Evolutionary conservation across 2,888 invertebrate species (phyloP), one percentile per base, ranked within the genome.

Genomic region (Crioceris asparagi): DNA sequence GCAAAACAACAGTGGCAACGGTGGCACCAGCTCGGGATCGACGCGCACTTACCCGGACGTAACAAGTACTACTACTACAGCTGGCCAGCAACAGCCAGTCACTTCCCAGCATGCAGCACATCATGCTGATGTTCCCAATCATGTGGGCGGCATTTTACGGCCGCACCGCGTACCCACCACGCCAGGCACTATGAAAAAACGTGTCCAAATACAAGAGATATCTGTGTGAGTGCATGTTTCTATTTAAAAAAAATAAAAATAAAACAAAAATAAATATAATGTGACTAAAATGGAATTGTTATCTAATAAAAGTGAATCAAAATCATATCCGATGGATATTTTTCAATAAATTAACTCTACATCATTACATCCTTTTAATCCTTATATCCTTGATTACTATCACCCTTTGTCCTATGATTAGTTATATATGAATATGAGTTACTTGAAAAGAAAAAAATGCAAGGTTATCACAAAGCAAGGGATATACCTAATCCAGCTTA

Each of bases 181-280:
- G 1, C 81, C 83, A 6, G 79, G 82, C 39, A 79, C 81, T 46
- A 78, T 79, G 70, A 88, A 88, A 67, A 88, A 88, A 66, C 76
- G 88, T 64, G 88, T 90, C 55, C 88, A 88, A 69, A 90, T 90
- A 62, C 87, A 87, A 66, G 88, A 90, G 66, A 90, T 90, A 69
- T 87, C 87, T 43, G 88, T 88, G 69, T 88, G 75, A 79, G 69
- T 51, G 48, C 46, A 26, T 36, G 26, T 43, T 40, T 44, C 23
- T 43, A 33, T 43, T 34, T 29, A n/a, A n/a, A n/a, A n/a, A n/a
- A n/a, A n/a, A n/a, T n/a, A n/a, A n/a, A n/a, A n/a, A n/a, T n/a
- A n/a, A n/a, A n/a, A n/a, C n/a, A n/a, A n/a, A n/a, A n/a, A n/a
- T n/a, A n/a, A n/a, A n/a, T 27, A 27, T 27, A 14, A 27, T 27